Percentiles rank a stretch among this genome's conserved stretches.
These are phyloP conservation scores for Micrastur ruficollis DNA, from an alignment of 2,797 vertebrate genomes.

Conservation along the genomic window DNA sequence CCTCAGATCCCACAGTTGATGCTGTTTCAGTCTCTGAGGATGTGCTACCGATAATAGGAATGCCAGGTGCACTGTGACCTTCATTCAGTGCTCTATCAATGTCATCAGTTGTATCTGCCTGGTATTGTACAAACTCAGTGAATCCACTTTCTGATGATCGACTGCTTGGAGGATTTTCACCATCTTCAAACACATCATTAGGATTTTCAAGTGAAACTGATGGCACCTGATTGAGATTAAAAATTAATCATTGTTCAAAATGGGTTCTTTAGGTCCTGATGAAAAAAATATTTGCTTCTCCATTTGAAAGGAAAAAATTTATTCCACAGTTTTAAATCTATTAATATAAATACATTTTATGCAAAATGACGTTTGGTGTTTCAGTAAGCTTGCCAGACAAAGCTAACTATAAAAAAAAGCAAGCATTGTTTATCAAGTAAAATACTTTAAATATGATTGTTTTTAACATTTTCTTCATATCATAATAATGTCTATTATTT, in stretches of 20 bases:
- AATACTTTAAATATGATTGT: background rate
- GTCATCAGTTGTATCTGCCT: constrained; percentile 82
- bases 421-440: background rate
- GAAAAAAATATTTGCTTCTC: background rate
- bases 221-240: constrained; percentile 64
- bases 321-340: background rate
- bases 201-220: constrained; percentile 76
- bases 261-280: background rate
- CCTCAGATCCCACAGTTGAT: constrained; percentile 79
- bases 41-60: constrained; percentile 70
- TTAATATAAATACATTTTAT: background rate
- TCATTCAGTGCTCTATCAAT: constrained; percentile 72
- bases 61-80: constrained; percentile 39
- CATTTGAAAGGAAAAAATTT: background rate
- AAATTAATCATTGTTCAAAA: background rate
- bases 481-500: background rate
- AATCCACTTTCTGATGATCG: constrained; percentile 90
- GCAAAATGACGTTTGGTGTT: background rate
- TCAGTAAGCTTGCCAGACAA: background rate
- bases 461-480: background rate
- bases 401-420: background rate
- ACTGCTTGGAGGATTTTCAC: constrained; percentile 81
- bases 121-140: constrained; percentile 94
- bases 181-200: constrained; percentile 86
- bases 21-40: constrained; percentile 80